Evolutionary conservation across 2,888 invertebrate species (phyloP), one percentile per base, ranked within the genome.

Genomic region (Heliconius hortense): DNA sequence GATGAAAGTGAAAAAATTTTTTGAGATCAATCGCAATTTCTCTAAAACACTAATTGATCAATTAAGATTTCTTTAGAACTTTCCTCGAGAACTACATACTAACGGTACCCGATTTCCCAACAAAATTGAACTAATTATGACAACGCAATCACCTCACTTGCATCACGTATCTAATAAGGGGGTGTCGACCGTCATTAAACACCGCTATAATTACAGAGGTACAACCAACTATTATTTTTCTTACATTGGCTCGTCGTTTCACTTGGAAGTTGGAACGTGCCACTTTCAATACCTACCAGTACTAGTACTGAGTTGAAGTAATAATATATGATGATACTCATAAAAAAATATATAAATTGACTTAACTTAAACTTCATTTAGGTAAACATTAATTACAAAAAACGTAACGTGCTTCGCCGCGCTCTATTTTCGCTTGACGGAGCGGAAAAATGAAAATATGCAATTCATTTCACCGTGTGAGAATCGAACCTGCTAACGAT

Each of bases 181-280:
- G 73, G 63, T 69, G 69, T 35, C 69, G 7, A 28, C 70, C 75
- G 70, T 75, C 68, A 71, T 74, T 71, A 76, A 53, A 43, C 62
- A 72, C 72, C 67, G 53, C 43, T 39, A 26, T 78, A 74, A 78
- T 78, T 76, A 76, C 62, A 76, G 70, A 31, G 56, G 56, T 28
- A 21, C 31, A 69, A 24, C 59, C 53, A 28, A 53, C 43, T 28
- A 75, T 75, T 71, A 71, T 71, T 73, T 73, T 43, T 71, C 70
- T 76, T 63, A 64, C 63, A 35, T 48, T 21, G 18, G 26, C 60
- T 60, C 62, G 59, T 73, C 64, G 69, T 76, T 73, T 76, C 76
- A 64, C 76, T 73, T 70, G 43, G 48, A 48, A 64, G 73, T 73
- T 70, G 43, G 48, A 48, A 66, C 26, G 69, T 70, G n/a, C 43